Evolutionary conservation across 1,140 invertebrate species (phyloP).

Genomic region (Cataglyphis hispanica): DNA sequence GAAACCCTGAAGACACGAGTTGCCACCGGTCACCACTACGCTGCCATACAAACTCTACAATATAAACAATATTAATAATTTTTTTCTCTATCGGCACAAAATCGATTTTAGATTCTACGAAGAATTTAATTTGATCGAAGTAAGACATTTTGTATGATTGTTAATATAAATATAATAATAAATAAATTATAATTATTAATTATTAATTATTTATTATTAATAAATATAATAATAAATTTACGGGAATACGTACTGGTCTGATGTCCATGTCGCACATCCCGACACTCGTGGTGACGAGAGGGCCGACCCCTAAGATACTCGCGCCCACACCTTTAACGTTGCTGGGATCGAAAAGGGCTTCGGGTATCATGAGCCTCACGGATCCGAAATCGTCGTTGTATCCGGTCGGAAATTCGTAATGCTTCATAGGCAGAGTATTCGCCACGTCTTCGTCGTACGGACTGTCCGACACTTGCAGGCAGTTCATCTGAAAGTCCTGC

Average conservation of each 20-base stretch:
- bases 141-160: constrained; percentile 5
- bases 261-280: constrained; percentile 98
- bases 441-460: constrained; percentile 94
- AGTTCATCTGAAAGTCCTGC: constrained; percentile 94
- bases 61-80: not conserved
- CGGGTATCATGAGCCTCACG: constrained; percentile 95
- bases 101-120: not conserved
- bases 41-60: constrained; percentile 91
- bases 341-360: constrained; percentile 95
- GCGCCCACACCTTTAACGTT: constrained; percentile 85
- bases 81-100: not conserved
- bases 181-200: no score
- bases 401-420: constrained; percentile 98
- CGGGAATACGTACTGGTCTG: constrained; percentile 90
- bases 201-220: no score
- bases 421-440: constrained; percentile 93
- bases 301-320: constrained; percentile 90
- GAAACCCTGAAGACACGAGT: constrained; percentile 93
- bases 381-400: constrained; percentile 97
- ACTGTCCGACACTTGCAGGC: constrained; percentile 94
- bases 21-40: constrained; percentile 96
- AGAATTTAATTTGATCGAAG: not conserved
- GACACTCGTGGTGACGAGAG: constrained; percentile 94
- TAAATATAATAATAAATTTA: no score
- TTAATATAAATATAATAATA: no score